phyloP scores from a whole-genome alignment of 2,797 vertebrate genomes.

The Siniperca obscura region DNA sequence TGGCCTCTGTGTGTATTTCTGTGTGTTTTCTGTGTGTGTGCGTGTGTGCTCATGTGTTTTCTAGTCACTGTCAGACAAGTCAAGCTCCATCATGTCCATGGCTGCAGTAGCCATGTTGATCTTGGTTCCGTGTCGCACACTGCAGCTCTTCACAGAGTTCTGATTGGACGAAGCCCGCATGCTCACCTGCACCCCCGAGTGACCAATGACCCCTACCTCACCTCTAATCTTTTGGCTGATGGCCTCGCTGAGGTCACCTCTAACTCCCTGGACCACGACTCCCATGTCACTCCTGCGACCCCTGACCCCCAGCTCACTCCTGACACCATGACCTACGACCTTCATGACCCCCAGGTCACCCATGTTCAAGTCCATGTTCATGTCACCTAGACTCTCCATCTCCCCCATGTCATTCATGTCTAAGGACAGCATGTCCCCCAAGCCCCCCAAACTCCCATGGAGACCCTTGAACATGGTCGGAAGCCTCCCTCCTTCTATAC shows the following conservation, averaged over 20 bases:
- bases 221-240: conserved; percentile 78
- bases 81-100: conserved; percentile 95
- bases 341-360: conserved; percentile 73
- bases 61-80: conserved; percentile 92
- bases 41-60: conserved; percentile 11
- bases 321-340: conserved; percentile 70
- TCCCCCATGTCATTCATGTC: conserved; percentile 81
- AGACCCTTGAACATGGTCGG: conserved; percentile 87
- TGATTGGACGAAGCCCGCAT: conserved; percentile 93
- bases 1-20: conserved; percentile 60
- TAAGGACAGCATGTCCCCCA: conserved; percentile 92
- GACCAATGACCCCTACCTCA: conserved; percentile 74
- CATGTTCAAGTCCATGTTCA: conserved; percentile 87
- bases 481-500: conserved; percentile 91
- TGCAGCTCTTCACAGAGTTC: conserved; percentile 98
- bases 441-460: conserved; percentile 86
- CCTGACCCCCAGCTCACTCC: conserved; percentile 76
- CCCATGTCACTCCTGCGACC: conserved; percentile 73
- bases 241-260: conserved; percentile 73
- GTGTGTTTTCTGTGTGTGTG: conserved; percentile 30
- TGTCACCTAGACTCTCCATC: conserved; percentile 91
- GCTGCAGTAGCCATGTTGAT: conserved; percentile 93
- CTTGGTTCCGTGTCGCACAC: conserved; percentile 95
- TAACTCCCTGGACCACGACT: conserved; percentile 75
- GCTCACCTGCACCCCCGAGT: conserved; percentile 97